A percentile compares a stretch with the other conserved stretches of the same genome.
Conservation (phyloP, 2,888 invertebrate genomes). For the Anodontia alba region DNA sequence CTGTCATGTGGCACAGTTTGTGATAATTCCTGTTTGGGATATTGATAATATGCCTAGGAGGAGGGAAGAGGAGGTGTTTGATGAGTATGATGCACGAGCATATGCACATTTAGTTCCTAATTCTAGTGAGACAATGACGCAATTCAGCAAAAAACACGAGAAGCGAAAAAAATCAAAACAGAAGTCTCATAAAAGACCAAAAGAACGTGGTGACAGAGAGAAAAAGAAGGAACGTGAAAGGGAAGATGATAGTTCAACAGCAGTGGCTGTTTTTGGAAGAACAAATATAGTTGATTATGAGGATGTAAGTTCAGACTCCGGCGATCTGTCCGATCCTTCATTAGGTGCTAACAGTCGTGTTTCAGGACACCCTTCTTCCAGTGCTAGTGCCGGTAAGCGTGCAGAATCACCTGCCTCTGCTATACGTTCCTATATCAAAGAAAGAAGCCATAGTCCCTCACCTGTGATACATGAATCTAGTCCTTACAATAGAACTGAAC, state of each 20-base stretch:
- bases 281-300: constrained; percentile 76
- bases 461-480: constrained; percentile 70
- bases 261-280: constrained; percentile 50
- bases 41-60: constrained; percentile 63
- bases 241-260: constrained; percentile 43
- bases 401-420: constrained; percentile 69
- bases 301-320: constrained; percentile 80
- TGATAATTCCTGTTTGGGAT: not conserved
- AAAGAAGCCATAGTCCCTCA: constrained; percentile 75
- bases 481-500: constrained; percentile 60
- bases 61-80: constrained; percentile 61
- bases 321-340: constrained; percentile 62
- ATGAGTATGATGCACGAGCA: constrained; percentile 80
- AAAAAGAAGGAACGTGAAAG: constrained; percentile 33
- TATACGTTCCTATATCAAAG: constrained; percentile 68
- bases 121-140: constrained; percentile 17
- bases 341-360: constrained; percentile 27
- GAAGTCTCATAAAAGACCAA: constrained; percentile 65
- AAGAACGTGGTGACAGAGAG: constrained; percentile 61
- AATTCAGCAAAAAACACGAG: constrained; percentile 52
- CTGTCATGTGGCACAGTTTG: constrained; percentile 58
- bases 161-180: constrained; percentile 73
- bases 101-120: constrained; percentile 75
- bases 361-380: constrained; percentile 29
- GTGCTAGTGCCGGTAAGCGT: constrained; percentile 38